Conservation (phyloP, 2,888 invertebrate species). For the Cyrtodaria siliqua region DNA sequence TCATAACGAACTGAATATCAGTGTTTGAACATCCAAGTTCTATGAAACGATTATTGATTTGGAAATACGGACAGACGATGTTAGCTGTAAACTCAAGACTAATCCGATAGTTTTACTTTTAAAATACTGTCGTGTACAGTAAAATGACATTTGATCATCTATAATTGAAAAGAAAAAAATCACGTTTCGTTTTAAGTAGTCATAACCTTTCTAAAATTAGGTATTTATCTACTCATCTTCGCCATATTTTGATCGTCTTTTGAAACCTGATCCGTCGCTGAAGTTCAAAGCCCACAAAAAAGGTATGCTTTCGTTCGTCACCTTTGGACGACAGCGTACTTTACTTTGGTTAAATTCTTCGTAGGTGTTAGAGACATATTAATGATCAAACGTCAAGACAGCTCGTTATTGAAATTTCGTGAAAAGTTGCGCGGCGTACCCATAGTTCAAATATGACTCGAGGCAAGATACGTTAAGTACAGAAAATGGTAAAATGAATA, state of each 20-base stretch:
- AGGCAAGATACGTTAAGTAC: constrained; percentile 4
- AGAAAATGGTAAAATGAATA: constrained; percentile 18
- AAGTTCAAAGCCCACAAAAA: constrained; percentile 39
- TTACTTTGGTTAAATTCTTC: background rate
- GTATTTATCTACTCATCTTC: constrained; percentile 33
- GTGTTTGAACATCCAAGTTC: too few species aligned
- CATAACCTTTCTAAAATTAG: constrained; percentile 33
- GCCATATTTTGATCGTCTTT: constrained; percentile 13
- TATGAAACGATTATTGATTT: too few species aligned
- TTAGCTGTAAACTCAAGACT: too few species aligned
- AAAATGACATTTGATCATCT: constrained; percentile 1
- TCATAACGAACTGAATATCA: too few species aligned
- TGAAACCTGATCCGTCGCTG: constrained; percentile 30
- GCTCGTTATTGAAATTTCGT: constrained; percentile 22
- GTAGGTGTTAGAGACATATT: constrained; percentile 21
- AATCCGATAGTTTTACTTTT: too few species aligned
- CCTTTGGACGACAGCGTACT: constrained; percentile 13
- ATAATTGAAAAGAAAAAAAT: constrained; percentile 28
- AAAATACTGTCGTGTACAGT: too few species aligned
- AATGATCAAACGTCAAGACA: constrained; percentile 27
- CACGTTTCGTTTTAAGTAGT: constrained; percentile 23
- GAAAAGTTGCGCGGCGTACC: constrained; percentile 3
- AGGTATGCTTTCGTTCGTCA: constrained; percentile 7
- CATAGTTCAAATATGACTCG: constrained; percentile 18
- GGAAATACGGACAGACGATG: too few species aligned